A percentile compares a stretch with the other conserved stretches of the same genome.
phyloP scores from a whole-genome alignment of 2,797 vertebrate genomes.

The Sarcoramphus papa region DNA sequence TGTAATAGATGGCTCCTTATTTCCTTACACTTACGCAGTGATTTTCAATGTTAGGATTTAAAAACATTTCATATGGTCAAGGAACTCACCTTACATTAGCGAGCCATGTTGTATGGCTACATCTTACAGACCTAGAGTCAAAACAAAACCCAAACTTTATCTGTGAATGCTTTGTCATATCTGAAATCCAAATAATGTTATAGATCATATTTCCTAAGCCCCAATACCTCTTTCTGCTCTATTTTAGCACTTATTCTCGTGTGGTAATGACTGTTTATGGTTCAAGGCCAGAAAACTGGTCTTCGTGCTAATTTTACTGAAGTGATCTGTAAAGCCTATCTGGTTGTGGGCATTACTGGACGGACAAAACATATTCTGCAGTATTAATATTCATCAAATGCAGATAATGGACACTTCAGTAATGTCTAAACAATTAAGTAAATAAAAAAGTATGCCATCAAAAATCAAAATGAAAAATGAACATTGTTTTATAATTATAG shows the following conservation, averaged over 20 bases:
- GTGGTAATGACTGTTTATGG: not conserved
- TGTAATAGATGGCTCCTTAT: not conserved
- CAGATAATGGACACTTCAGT: not conserved
- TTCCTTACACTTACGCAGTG: not conserved
- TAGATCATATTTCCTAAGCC: not conserved
- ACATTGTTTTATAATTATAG: not conserved
- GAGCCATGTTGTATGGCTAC: not conserved
- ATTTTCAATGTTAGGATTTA: not conserved
- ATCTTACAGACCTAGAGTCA: not conserved
- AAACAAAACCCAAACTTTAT: not conserved
- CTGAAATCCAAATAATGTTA: not conserved
- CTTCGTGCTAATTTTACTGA: not conserved
- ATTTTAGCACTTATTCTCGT: not conserved
- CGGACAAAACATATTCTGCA: not conserved
- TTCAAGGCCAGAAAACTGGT: not conserved
- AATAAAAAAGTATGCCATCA: not conserved
- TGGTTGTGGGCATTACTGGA: not conserved
- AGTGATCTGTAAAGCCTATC: not conserved
- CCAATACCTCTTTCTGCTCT: not conserved
- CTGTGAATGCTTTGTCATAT: not conserved
- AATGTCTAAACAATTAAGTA: not conserved
- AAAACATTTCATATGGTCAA: not conserved
- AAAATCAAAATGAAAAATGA: not conserved
- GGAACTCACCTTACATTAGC: not conserved
- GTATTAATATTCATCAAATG: not conserved